Conservation (phyloP, 2,888 invertebrate genomes). For the Unio pictorum region DNA sequence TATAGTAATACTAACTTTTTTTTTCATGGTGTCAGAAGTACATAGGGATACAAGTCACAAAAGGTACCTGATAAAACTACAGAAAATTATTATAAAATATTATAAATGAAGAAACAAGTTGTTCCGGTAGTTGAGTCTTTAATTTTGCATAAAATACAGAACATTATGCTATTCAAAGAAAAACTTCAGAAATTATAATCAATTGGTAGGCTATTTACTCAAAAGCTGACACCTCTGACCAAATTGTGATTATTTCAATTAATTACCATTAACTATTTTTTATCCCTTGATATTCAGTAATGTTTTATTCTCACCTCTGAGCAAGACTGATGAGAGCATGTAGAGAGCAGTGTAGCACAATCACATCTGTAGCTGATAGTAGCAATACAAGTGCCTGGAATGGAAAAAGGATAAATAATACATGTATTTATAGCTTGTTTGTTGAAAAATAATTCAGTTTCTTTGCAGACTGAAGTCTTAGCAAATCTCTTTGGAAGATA, state of each 20-base stretch:
- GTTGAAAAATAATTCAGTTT: too few species aligned
- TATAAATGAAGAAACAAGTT: too few species aligned
- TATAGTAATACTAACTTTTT: too few species aligned
- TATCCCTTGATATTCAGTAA: neutral
- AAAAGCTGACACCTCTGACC: too few species aligned
- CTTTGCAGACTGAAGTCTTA: too few species aligned
- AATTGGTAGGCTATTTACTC: too few species aligned
- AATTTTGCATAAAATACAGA: neutral
- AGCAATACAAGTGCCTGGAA: conserved; percentile 49
- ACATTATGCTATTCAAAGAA: neutral
- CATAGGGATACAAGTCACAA: too few species aligned
- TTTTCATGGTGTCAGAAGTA: too few species aligned
- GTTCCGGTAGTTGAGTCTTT: neutral
- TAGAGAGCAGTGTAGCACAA: conserved; percentile 68
- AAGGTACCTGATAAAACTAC: too few species aligned
- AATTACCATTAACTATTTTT: neutral
- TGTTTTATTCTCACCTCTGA: conserved; percentile 56
- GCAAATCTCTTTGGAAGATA: too few species aligned
- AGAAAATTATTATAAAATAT: too few species aligned
- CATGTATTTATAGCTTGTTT: neutral
- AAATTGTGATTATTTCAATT: neutral
- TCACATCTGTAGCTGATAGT: conserved; percentile 64
- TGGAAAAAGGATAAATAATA: conserved; percentile 5
- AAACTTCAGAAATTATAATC: neutral
- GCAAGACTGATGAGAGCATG: conserved; percentile 68